Evolutionary conservation across 1,140 invertebrate genomes (phyloP).

Genomic region (Hylaeus anthracinus): DNA sequence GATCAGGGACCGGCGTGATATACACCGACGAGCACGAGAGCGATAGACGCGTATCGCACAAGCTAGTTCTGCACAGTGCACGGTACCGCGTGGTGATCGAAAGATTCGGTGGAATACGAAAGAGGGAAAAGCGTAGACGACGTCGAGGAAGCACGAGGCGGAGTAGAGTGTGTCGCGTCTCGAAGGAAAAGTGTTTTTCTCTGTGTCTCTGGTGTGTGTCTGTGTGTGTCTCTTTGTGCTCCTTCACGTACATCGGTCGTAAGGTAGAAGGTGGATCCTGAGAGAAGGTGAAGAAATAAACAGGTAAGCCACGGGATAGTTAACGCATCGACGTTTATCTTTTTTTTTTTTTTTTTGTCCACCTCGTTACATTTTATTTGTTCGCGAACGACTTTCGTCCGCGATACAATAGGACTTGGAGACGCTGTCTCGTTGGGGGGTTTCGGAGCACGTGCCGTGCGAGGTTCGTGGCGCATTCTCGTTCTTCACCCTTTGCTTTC

Average conservation of each 20-base stretch:
- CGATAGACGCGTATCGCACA: slow-evolving; percentile 1
- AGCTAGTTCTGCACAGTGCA: slow-evolving; percentile 40
- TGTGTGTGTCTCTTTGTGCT: slow-evolving; percentile 34
- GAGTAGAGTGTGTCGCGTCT: slow-evolving; percentile 38
- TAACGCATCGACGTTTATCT: not conserved
- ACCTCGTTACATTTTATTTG: not conserved
- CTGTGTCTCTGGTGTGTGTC: slow-evolving; percentile 26
- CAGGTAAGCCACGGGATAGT: not conserved
- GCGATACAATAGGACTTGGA: not conserved
- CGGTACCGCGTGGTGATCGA: slow-evolving; percentile 54
- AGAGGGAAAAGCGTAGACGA: not conserved
- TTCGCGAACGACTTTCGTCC: not conserved
- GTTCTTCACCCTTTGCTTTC: slow-evolving; percentile 33
- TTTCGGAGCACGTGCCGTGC: slow-evolving; percentile 58
- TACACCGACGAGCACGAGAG: slow-evolving; percentile 2
- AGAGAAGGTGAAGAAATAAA: not conserved
- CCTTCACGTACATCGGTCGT: slow-evolving; percentile 43
- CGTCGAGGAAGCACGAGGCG: not conserved
- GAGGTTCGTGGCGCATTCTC: slow-evolving; percentile 38
- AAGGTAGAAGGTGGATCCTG: slow-evolving; percentile 18
- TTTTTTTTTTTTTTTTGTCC: not conserved
- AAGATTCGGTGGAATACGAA: slow-evolving; percentile 1
- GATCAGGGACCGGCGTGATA: slow-evolving; percentile 10
- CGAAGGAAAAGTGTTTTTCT: slow-evolving; percentile 27
- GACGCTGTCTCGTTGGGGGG: slow-evolving; percentile 5